These are phyloP conservation scores for Tapera naevia DNA, from an alignment of 2,797 vertebrate species.

Conservation along the genomic window DNA sequence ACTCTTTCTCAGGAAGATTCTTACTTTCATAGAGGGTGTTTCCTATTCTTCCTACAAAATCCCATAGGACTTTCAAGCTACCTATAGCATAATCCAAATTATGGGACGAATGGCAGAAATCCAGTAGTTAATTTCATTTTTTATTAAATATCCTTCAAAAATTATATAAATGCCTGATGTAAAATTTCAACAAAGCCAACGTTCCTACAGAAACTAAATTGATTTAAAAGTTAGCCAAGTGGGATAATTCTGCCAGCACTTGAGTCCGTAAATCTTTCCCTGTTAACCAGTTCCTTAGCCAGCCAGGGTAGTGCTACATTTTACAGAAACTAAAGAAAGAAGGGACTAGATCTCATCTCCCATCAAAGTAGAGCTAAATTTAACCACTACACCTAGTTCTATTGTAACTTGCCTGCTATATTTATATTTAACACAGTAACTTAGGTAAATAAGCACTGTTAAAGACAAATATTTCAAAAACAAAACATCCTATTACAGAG, in stretches of 20 bases:
- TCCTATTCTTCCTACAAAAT: background rate
- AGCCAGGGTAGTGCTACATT: too few relatives aligned
- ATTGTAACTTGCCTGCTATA: background rate
- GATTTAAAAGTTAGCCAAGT: background rate
- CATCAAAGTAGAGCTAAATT: too few relatives aligned
- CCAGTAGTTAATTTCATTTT: background rate
- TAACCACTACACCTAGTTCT: too few relatives aligned
- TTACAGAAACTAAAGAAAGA: too few relatives aligned
- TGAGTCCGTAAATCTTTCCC: background rate
- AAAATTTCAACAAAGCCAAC: background rate
- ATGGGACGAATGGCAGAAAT: background rate
- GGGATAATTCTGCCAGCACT: background rate
- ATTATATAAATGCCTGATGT: background rate
- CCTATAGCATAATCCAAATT: background rate
- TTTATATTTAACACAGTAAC: background rate
- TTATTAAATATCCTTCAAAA: background rate
- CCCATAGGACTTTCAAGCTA: background rate
- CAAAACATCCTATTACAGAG: background rate
- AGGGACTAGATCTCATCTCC: too few relatives aligned
- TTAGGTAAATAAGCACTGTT: background rate
- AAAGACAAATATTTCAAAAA: background rate
- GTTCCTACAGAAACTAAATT: background rate
- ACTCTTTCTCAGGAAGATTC: background rate
- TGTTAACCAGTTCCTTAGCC: background rate
- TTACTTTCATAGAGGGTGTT: background rate